Percentiles rank a stretch among this genome's conserved stretches.
phyloP scores from a whole-genome alignment of 2,113 vertebrate species.

The Bambusicola thoracicus region DNA sequence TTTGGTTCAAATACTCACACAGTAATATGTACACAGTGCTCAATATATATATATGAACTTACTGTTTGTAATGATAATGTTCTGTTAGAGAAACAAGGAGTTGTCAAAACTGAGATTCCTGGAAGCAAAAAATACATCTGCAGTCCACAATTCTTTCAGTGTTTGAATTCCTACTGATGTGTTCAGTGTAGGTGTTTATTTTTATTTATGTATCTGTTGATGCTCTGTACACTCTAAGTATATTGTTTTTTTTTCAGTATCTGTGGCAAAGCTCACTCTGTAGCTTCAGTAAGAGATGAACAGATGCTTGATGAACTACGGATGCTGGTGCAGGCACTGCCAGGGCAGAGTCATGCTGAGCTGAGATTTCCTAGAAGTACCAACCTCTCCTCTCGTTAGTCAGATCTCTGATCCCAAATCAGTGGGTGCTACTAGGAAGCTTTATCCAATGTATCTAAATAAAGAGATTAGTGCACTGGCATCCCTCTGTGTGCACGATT shows the following conservation, averaged over 20 bases:
- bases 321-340: background rate
- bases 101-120: background rate
- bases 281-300: background rate
- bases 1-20: background rate
- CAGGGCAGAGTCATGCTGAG: background rate
- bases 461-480: background rate
- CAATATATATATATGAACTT: fast-evolving
- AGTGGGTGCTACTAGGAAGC: background rate
- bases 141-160: background rate
- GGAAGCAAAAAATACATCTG: background rate
- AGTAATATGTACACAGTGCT: background rate
- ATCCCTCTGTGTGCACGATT: background rate
- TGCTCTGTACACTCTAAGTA: background rate
- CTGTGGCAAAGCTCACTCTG: background rate
- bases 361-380: slow-evolving; percentile 3
- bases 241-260: background rate
- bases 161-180: background rate
- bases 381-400: background rate
- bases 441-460: background rate
- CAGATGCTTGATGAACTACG: background rate
- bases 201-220: background rate
- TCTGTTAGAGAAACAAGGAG: background rate
- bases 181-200: background rate
- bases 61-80: background rate
- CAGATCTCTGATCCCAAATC: background rate